Base-by-base conservation (phyloP, 2,888 invertebrate species). In the Lysandra bellargus region DNA sequence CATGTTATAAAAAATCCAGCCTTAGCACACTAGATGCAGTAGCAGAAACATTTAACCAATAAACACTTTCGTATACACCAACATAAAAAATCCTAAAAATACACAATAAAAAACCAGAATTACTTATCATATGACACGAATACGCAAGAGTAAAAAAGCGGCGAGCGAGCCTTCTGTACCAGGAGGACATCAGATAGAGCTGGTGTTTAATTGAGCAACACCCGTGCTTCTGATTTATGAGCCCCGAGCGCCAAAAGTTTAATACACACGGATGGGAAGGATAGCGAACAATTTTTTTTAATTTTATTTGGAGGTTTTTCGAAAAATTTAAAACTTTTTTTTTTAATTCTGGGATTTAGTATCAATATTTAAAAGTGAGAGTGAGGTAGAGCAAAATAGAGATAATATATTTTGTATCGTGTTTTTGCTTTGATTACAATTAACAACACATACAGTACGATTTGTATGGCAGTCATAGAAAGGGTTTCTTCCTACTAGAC, bases 161-260 rank as follows among this genome's bases (percentile, higher is more conserved):
- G 14, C 33, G 80, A 64, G 81, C 75, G 61, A 80, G 82, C 87
- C 89, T 88, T 87, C 87, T 86, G 88, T 86, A 87, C 86, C 87
- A 85, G 89, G 86, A 89, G 91, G 89, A 87, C 88, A 94, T 94
- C 93, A 87, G 94, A 94, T 94, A 92, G 88, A 85, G n/a, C n/a
- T n/a, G 86, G 86, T 86, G 89, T 93, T 93, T 94, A 94, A 94
- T 94, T 94, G 94, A 94, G 92, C 93, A 89, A 89, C 93, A 92
- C 91, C 88, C 90, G 89, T 89, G 88, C 88, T 91, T 88, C 92
- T 94, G 94, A 94, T 94, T 93, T 94, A 94, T 93, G 92, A 89
- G 88, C 88, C 87, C 87, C 88, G 88, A 88, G 87, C 90, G 91
- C 92, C 93, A 92, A 92, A 93, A 92, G 87, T 92, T 92, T 92